Evolutionary conservation across 2,113 vertebrate species (phyloP), one percentile per base, ranked within the genome.

Genomic region (Verasper variegatus): DNA sequence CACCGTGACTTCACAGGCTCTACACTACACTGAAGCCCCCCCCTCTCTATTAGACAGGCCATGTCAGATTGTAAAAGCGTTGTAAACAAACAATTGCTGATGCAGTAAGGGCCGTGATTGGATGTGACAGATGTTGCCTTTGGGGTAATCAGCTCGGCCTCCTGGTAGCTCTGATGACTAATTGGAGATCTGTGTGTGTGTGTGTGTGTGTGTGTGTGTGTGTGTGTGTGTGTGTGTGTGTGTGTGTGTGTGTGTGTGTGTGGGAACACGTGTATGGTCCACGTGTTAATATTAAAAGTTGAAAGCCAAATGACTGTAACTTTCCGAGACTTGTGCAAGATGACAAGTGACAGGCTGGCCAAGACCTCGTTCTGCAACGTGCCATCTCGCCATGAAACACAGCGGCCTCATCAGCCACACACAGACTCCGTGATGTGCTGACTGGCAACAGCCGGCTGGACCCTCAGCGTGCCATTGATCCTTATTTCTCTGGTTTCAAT

Each of bases 261-360:
- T 21, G 37, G 15, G 55, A 37, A 35, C n/a, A 61, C 21, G 42
- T 77, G 56, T 49, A 57, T 21, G 26, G 49, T 23, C 9, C 52
- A 40, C 20, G 21, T 7, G 59, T 67, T 63, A n/a, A 40, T 57
- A 65, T 37, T 52, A 70, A 47, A 57, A 66, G 18, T 66, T 52
- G 24, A 75, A 76, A 14, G 40, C 47, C 74, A 70, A 70, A 64
- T 26, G 37, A 23, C 6, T 13, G 23, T 8, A 6, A n/a, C 23
- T 35, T 72, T 79, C 76, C 68, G 67, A 52, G 47, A 60, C 40
- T 61, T 14, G 47, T 31, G 12, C 45, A 23, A 55, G 26, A 49
- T 45, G 51, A 64, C 60, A 60, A 31, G 73, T 63, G 49, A 73
- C 63, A 63, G 20, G 78, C 31, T 76, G 78, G 78, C 70, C 1